Percentiles rank a stretch among this genome's conserved stretches.
phyloP scores from a whole-genome alignment of 2,797 vertebrate species.

The Clamator glandarius region DNA sequence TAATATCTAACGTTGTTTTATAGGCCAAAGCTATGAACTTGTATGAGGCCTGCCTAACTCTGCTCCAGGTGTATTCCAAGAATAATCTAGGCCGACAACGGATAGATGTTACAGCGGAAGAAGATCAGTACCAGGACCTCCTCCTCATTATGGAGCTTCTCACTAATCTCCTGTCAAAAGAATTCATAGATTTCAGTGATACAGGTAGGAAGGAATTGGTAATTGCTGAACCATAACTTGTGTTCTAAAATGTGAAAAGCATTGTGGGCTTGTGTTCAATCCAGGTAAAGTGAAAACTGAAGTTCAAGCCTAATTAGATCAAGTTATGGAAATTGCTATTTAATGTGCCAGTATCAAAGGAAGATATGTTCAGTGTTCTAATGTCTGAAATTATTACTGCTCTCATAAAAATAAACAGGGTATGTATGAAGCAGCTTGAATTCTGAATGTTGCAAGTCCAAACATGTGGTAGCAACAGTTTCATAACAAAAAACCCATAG shows the following conservation, averaged over 20 bases:
- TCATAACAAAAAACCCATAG: neutral
- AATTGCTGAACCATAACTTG: neutral
- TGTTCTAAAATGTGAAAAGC: neutral
- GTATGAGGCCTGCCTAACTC: constrained; percentile 95
- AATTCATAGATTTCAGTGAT: constrained; percentile 99
- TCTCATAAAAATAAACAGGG: neutral
- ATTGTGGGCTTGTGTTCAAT: neutral
- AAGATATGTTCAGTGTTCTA: neutral
- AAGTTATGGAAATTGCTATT: neutral
- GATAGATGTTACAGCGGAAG: constrained; percentile 91
- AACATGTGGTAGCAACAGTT: neutral
- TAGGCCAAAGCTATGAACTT: constrained; percentile 98
- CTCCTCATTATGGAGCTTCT: constrained; percentile 99
- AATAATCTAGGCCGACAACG: constrained; percentile 94
- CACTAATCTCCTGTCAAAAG: constrained; percentile 97
- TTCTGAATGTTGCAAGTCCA: neutral
- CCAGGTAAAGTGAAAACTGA: neutral
- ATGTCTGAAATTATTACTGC: neutral
- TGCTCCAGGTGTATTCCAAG: constrained; percentile 98
- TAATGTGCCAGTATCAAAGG: neutral
- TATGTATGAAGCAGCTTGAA: neutral
- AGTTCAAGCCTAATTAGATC: neutral
- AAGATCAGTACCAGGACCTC: constrained; percentile 98
- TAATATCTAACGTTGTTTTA: constrained; percentile 19
- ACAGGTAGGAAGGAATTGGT: constrained; percentile 82